A percentile compares a stretch with the other conserved stretches of the same genome.
Evolutionary conservation across 2,888 invertebrate genomes (phyloP).

Genomic region (Hypercompe scribonia): DNA sequence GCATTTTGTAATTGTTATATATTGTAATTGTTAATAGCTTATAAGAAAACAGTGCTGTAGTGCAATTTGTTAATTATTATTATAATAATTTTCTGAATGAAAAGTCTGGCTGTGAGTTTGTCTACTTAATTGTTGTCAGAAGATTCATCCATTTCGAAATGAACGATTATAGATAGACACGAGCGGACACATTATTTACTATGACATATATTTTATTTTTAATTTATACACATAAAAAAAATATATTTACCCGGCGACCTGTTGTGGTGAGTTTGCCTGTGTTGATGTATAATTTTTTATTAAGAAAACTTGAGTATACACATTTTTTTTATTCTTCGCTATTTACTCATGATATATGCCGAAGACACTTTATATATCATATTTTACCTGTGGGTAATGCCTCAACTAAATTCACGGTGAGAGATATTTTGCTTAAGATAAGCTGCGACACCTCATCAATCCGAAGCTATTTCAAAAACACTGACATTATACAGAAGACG

Average conservation of each 20-base stretch:
- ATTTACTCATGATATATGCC: no score
- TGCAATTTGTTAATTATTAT: neutral
- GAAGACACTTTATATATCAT: neutral
- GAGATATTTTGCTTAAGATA: neutral
- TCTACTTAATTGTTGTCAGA: no score
- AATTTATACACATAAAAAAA: no score
- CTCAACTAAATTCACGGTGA: neutral
- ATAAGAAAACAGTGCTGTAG: neutral
- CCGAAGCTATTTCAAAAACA: neutral
- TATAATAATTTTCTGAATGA: neutral
- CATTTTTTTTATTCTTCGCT: no score
- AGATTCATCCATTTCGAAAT: no score
- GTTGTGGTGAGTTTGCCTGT: no score
- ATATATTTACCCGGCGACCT: no score
- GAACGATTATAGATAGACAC: no score
- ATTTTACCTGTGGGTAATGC: neutral
- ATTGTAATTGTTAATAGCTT: neutral
- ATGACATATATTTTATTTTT: no score
- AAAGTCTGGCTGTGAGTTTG: neutral
- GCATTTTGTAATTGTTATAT: neutral
- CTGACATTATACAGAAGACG: constrained; percentile 10
- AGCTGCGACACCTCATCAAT: neutral
- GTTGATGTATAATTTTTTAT: no score
- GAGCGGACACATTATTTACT: no score
- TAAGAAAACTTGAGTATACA: no score